Evolutionary conservation across 2,113 vertebrate genomes (phyloP).

Genomic region (Sclerurus mexicanus): DNA sequence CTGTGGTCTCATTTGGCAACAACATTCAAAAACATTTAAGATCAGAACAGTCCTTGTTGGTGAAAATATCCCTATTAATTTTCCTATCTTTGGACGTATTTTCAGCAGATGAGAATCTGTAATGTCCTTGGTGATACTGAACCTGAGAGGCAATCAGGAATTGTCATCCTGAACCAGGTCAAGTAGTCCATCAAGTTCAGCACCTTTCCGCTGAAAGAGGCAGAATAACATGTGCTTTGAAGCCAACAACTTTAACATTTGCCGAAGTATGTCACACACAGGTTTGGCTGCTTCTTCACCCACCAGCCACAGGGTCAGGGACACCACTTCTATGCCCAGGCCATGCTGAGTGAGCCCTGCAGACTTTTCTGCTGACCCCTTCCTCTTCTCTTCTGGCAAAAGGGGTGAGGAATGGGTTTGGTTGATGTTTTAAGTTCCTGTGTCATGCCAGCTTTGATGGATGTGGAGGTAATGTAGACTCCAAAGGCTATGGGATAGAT

Average conservation of each 20-base stretch:
- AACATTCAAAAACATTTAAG: neutral
- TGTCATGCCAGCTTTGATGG: neutral
- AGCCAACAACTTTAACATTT: neutral
- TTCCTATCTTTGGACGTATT: neutral
- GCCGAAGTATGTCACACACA: neutral
- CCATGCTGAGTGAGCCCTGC: neutral
- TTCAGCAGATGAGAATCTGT: neutral
- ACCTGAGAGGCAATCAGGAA: neutral
- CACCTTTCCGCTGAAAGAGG: neutral
- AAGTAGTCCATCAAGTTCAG: neutral
- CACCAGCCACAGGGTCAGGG: neutral
- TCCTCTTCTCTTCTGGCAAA: neutral
- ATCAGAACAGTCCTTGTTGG: neutral
- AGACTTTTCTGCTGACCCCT: accelerated
- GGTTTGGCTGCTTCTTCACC: neutral
- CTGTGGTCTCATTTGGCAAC: neutral
- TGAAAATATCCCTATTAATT: neutral
- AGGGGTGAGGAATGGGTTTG: neutral
- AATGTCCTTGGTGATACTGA: accelerated
- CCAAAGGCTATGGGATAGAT: neutral
- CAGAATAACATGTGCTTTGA: neutral
- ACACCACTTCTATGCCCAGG: neutral
- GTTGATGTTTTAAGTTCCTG: neutral
- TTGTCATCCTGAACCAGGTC: neutral
- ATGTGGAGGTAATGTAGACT: neutral